These are phyloP conservation scores for Araneus ventricosus DNA, from an alignment of 1,140 invertebrate species.

Conservation along the genomic window DNA sequence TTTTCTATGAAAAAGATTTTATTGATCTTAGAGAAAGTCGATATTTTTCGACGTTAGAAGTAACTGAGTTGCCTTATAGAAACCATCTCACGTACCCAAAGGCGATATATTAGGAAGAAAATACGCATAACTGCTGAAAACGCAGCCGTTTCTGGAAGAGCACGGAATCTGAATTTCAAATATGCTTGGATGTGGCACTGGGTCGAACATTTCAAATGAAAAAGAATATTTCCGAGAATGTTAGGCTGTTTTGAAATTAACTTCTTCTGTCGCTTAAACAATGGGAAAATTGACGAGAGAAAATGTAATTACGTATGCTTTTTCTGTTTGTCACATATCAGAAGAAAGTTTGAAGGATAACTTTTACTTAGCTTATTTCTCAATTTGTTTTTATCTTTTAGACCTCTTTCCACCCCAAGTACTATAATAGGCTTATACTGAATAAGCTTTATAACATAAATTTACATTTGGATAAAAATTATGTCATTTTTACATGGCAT, in stretches of 20 bases:
- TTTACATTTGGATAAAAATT: too few species aligned
- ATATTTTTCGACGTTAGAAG: constrained; percentile 4
- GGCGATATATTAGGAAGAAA: not conserved
- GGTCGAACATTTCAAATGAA: not conserved
- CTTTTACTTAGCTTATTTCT: too few species aligned
- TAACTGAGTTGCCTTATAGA: constrained; percentile 28
- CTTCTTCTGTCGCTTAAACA: not conserved
- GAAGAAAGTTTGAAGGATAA: too few species aligned
- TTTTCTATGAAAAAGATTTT: constrained; percentile 52
- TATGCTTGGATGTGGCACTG: not conserved
- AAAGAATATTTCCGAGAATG: not conserved
- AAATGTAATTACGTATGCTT: too few species aligned
- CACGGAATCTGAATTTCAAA: not conserved
- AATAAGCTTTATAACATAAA: too few species aligned
- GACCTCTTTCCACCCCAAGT: too few species aligned
- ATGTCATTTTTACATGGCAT: too few species aligned
- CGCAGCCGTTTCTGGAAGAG: not conserved
- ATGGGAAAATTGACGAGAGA: not conserved
- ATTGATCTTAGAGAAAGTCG: constrained; percentile 54
- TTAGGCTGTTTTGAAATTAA: not conserved
- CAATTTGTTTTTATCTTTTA: too few species aligned
- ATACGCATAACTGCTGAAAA: constrained; percentile 21
- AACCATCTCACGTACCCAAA: constrained; percentile 17
- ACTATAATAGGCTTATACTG: too few species aligned
- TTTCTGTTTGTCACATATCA: too few species aligned